Percentiles rank a stretch among this genome's conserved stretches.
Evolutionary conservation across 2,888 invertebrate species (phyloP).

Genomic region (Drosophila neonasuta): DNA sequence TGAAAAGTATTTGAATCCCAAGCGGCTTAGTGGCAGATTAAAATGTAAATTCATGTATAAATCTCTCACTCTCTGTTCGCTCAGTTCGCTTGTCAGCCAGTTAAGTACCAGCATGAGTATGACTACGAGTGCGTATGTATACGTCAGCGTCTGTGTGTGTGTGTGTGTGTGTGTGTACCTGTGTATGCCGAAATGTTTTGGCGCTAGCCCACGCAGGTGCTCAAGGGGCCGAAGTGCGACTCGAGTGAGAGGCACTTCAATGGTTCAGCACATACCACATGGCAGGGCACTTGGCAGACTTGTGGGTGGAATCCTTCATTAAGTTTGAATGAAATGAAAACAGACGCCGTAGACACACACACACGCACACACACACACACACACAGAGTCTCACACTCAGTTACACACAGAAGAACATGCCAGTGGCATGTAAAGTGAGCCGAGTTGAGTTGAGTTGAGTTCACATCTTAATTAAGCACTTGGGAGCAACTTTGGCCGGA

Average conservation of each 20-base stretch:
- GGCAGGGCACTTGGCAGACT: constrained; percentile 38
- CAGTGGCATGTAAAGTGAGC: constrained; percentile 47
- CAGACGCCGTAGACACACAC: constrained; percentile 27
- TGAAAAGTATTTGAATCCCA: constrained; percentile 65
- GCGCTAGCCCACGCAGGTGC: constrained; percentile 30
- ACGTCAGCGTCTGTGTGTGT: no score
- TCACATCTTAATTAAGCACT: constrained; percentile 73
- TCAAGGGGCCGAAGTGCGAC: constrained; percentile 47
- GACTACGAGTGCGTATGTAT: neutral
- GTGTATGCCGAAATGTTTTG: constrained; percentile 31
- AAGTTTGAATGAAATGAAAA: constrained; percentile 76
- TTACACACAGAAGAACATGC: constrained; percentile 10
- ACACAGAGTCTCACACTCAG: constrained; percentile 3
- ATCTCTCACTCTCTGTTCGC: constrained; percentile 38
- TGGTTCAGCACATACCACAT: constrained; percentile 34
- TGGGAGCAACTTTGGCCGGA: constrained; percentile 64
- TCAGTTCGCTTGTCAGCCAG: constrained; percentile 38
- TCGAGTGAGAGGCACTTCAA: constrained; percentile 49
- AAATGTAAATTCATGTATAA: constrained; percentile 73
- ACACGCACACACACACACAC: constrained; percentile 8
- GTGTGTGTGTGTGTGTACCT: neutral
- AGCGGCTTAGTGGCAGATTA: constrained; percentile 71
- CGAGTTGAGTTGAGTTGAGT: constrained; percentile 48
- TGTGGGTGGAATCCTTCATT: constrained; percentile 68
- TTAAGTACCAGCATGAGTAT: constrained; percentile 20